Conservation (phyloP, 2,888 invertebrate genomes). For the Acleris literana region DNA sequence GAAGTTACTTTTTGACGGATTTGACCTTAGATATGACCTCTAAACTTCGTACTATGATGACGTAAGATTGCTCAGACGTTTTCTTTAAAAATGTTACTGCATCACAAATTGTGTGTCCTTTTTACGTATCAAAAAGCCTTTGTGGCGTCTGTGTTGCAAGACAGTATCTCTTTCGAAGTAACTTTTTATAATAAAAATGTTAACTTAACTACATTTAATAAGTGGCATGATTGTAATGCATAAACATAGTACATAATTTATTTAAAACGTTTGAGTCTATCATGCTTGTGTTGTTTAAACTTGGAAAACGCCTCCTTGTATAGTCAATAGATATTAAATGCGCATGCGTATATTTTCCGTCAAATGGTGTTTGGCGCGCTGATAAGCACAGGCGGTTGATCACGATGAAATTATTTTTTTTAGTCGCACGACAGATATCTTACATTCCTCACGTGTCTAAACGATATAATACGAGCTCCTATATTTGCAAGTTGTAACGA, state of each 20-base stretch:
- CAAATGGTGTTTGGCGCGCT: constrained; percentile 79
- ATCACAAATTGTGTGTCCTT: neutral
- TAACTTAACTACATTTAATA: no score
- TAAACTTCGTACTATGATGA: constrained; percentile 27
- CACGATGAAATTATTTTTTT: constrained; percentile 76
- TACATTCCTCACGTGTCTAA: constrained; percentile 60
- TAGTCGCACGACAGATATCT: constrained; percentile 69
- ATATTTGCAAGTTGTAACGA: constrained; percentile 48
- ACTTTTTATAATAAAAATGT: no score
- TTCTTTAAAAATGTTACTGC: constrained; percentile 9
- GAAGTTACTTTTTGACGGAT: constrained; percentile 18
- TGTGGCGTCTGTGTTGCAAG: neutral
- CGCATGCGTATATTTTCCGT: constrained; percentile 72
- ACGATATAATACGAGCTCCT: constrained; percentile 38
- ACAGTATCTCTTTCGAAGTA: no score
- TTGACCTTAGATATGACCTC: constrained; percentile 33
- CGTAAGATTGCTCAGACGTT: constrained; percentile 14
- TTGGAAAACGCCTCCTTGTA: constrained; percentile 19
- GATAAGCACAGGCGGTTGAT: constrained; percentile 63
- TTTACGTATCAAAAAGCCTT: constrained; percentile 4
- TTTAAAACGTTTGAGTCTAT: neutral
- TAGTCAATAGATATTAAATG: constrained; percentile 62
- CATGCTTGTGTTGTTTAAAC: neutral
- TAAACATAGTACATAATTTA: neutral
- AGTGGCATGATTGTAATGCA: neutral